Conservation (phyloP, 2,888 invertebrate species). For the Eupithecia subfuscata region DNA sequence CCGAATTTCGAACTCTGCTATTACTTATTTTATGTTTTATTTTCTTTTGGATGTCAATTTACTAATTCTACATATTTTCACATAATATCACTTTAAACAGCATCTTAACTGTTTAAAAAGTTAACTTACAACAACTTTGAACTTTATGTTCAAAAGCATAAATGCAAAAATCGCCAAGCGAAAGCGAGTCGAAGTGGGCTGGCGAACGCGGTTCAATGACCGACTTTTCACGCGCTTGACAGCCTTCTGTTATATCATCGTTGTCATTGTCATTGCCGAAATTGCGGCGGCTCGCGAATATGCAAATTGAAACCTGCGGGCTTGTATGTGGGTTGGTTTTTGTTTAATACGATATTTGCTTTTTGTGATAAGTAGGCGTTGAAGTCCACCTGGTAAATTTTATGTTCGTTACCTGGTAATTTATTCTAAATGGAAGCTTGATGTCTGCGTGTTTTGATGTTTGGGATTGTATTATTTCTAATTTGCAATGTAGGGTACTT, state of each 20-base stretch:
- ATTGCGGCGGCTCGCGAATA: slow-evolving; percentile 58
- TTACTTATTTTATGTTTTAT: not conserved
- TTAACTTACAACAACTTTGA: slow-evolving; percentile 54
- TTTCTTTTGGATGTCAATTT: not conserved
- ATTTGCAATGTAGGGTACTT: not conserved
- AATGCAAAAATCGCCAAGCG: slow-evolving; percentile 75
- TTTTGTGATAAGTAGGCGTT: slow-evolving; percentile 49
- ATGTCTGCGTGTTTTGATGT: not conserved
- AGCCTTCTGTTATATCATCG: slow-evolving; percentile 84
- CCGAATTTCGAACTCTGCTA: not conserved
- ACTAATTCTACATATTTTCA: not conserved
- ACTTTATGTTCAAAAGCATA: slow-evolving; percentile 66
- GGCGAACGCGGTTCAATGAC: slow-evolving; percentile 80
- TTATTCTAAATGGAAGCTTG: slow-evolving; percentile 5
- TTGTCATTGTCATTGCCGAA: slow-evolving; percentile 85
- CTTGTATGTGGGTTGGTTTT: slow-evolving; percentile 62
- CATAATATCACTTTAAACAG: slow-evolving; percentile 32
- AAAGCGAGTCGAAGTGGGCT: slow-evolving; percentile 68
- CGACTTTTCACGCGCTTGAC: slow-evolving; percentile 84
- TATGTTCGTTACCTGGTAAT: slow-evolving; percentile 17
- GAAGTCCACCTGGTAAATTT: slow-evolving; percentile 35
- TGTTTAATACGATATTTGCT: slow-evolving; percentile 50
- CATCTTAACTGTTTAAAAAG: slow-evolving; percentile 65
- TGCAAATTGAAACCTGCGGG: slow-evolving; percentile 69
- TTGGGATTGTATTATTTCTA: not conserved